Conservation (phyloP, 2,113 vertebrate genomes). For the Ammodytes dubius region DNA sequence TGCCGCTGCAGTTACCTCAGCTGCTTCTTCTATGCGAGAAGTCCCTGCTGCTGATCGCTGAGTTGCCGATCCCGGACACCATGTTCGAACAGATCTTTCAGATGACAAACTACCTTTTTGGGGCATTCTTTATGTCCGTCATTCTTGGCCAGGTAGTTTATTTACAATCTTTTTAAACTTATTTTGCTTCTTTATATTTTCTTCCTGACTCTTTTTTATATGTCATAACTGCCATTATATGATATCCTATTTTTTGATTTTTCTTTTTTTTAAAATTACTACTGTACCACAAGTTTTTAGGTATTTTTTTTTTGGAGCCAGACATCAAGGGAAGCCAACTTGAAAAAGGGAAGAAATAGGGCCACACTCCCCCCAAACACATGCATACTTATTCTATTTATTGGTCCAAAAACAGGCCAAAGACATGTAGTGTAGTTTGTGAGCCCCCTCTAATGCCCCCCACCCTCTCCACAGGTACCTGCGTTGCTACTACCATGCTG, state of each 20-base stretch:
- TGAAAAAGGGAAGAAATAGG: not conserved
- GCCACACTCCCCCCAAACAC: not conserved
- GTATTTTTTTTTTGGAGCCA: constrained; percentile 12
- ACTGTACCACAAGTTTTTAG: not conserved
- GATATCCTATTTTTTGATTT: not conserved
- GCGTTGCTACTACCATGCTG: constrained; percentile 35
- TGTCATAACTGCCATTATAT: too few species aligned
- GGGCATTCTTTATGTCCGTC: constrained; percentile 85
- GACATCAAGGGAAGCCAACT: constrained; percentile 30
- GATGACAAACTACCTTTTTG: constrained; percentile 87
- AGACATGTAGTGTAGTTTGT: not conserved
- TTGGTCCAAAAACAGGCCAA: not conserved
- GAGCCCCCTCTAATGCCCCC: constrained; percentile 6
- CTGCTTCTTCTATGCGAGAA: constrained; percentile 88
- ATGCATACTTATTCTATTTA: not conserved
- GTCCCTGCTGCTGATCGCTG: constrained; percentile 85
- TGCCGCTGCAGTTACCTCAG: constrained; percentile 83
- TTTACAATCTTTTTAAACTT: not conserved
- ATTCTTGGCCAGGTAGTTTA: constrained; percentile 85
- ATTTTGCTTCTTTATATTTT: not conserved
- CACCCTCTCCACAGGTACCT: constrained; percentile 58
- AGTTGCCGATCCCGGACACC: constrained; percentile 82
- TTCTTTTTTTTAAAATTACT: not conserved
- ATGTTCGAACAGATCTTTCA: constrained; percentile 86
- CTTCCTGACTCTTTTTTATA: not conserved